These are phyloP conservation scores for Chloromyia formosa DNA, from an alignment of 2,888 invertebrate genomes.

Conservation along the genomic window DNA sequence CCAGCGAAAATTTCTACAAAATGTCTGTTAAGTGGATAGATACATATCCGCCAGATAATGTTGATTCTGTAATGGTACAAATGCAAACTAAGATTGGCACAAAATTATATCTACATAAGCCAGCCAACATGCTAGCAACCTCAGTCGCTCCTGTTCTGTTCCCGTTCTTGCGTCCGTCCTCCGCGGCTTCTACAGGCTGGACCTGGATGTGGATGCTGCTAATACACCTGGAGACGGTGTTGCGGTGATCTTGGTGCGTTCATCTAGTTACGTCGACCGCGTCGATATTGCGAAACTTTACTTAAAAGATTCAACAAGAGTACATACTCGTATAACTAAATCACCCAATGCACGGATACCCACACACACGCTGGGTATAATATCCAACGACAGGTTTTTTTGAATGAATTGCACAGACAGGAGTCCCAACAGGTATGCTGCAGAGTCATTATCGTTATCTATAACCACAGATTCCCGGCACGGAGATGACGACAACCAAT, in stretches of 20 bases:
- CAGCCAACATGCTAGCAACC: background rate
- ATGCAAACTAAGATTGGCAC: constrained; percentile 23
- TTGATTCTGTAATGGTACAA: constrained; percentile 32
- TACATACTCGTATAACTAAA: background rate
- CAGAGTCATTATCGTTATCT: constrained; percentile 42
- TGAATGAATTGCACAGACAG: constrained; percentile 32
- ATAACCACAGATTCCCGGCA: constrained; percentile 23
- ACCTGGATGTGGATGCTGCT: background rate
- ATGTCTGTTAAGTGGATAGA: constrained; percentile 11
- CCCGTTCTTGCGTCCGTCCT: background rate
- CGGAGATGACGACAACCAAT: constrained; percentile 35
- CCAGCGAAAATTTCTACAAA: constrained; percentile 11
- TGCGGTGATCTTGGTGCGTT: background rate
- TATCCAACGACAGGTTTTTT: constrained; percentile 32
- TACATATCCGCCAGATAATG: constrained; percentile 32
- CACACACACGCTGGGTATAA: constrained; percentile 15
- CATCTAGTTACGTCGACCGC: constrained; percentile 33
- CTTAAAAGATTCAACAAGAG: background rate
- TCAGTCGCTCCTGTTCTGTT: constrained; percentile 13
- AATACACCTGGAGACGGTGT: constrained; percentile 17
- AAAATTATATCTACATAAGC: constrained; percentile 3
- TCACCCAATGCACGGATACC: background rate
- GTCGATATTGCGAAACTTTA: background rate
- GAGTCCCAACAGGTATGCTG: constrained; percentile 39
- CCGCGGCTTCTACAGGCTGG: background rate